Percentiles rank a stretch among this genome's conserved stretches.
These are phyloP conservation scores for Drosophila falleni DNA, from an alignment of 2,888 invertebrate genomes.

Conservation along the genomic window DNA sequence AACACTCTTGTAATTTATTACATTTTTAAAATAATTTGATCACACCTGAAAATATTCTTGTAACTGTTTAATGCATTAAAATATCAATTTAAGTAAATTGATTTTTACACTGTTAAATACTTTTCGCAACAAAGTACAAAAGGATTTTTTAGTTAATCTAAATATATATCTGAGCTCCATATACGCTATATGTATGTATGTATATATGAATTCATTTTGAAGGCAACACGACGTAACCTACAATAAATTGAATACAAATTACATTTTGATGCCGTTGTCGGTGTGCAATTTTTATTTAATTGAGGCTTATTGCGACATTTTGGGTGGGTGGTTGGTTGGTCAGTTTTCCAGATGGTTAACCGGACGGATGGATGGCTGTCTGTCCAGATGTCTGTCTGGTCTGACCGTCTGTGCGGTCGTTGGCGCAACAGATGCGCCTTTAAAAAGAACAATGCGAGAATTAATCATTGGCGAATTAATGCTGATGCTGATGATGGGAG, in stretches of 20 bases:
- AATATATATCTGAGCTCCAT: not conserved
- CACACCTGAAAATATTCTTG: too few species aligned
- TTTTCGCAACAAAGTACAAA: not conserved
- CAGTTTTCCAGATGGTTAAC: conserved; percentile 46
- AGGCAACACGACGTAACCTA: conserved; percentile 48
- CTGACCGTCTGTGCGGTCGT: conserved; percentile 59
- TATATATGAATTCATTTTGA: not conserved
- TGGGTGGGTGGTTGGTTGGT: conserved; percentile 30
- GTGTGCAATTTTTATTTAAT: conserved; percentile 72
- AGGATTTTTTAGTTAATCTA: not conserved
- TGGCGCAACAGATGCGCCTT: conserved; percentile 74
- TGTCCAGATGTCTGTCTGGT: not conserved
- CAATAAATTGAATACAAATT: conserved; percentile 73
- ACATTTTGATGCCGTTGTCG: conserved; percentile 50
- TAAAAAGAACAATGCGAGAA: conserved; percentile 64
- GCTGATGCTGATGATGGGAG: conserved; percentile 35
- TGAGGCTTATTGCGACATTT: conserved; percentile 71
- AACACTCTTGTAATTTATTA: too few species aligned
- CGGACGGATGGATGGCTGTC: conserved; percentile 10
- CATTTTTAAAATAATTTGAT: too few species aligned
- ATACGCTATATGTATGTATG: not conserved
- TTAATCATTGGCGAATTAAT: conserved; percentile 71
- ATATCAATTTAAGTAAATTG: too few species aligned
- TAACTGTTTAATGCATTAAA: too few species aligned
- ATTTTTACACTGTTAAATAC: too few species aligned